Conservation (phyloP, 2,888 invertebrate species). For the Thymelicus sylvestris region DNA sequence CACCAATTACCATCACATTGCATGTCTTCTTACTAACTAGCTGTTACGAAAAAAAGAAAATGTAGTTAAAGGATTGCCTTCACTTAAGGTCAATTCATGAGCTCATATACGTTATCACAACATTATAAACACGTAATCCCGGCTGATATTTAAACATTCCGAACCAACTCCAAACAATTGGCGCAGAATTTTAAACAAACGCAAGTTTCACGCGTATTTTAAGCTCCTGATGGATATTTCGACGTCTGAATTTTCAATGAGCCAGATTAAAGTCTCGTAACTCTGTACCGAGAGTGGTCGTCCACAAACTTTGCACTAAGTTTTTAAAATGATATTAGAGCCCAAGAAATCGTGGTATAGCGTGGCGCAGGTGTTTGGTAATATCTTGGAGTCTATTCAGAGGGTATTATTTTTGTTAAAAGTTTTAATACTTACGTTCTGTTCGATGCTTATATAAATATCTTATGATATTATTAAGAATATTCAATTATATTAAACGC, state of each 20-base stretch:
- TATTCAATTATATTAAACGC: too few relatives aligned
- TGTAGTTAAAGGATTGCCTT: too few relatives aligned
- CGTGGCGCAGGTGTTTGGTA: background rate
- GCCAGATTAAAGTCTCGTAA: conserved; percentile 12
- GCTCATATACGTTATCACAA: background rate
- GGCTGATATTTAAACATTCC: background rate
- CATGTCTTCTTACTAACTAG: too few relatives aligned
- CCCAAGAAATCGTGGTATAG: conserved; percentile 5
- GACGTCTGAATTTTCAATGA: conserved; percentile 18
- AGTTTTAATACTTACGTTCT: background rate
- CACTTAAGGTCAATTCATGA: too few relatives aligned
- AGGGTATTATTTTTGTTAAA: conserved; percentile 3
- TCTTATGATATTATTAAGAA: too few relatives aligned
- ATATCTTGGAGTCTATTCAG: background rate
- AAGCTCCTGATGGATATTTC: conserved; percentile 8
- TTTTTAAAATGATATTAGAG: conserved; percentile 13
- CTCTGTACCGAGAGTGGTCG: conserved; percentile 15
- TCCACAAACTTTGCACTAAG: conserved; percentile 7
- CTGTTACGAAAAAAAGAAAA: too few relatives aligned
- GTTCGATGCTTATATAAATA: too few relatives aligned
- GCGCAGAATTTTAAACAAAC: conserved; percentile 2
- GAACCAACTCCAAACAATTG: conserved; percentile 7
- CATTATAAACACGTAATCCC: background rate
- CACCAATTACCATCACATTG: too few relatives aligned
- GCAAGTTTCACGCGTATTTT: conserved; percentile 4